Evolutionary conservation across 1,140 invertebrate genomes (phyloP), one percentile per base, ranked within the genome.

Genomic region (Ruditapes philippinarum): DNA sequence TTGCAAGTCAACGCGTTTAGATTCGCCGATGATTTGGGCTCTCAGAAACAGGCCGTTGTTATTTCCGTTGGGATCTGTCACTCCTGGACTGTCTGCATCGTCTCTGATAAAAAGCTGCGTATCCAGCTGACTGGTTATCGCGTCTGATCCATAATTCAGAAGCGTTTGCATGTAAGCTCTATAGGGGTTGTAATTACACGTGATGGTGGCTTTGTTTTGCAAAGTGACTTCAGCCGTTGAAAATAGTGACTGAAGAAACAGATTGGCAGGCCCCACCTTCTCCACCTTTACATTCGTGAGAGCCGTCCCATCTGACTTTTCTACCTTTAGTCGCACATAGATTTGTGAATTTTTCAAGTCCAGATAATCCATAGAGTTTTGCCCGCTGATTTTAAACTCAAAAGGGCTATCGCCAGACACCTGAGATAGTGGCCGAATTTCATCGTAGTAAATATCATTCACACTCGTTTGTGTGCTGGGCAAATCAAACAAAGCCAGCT

Each of bases 401-500:
- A 86, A 85, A 1, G 90, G 90, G 49, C 73, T 60, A 74, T 86
- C 68, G 4, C 65, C 87, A 19, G 82, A 70, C 12, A 89, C 31
- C 49, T 91, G 81, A 0, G 87, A 89, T 28, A 85, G 79, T 9
- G 90, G 74, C 76, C 81, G 42, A 31, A 81, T 65, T 81, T 91
- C 90, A 60, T 86, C 65, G 62, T 65, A 87, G 40, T 78, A 88
- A 14, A 90, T 49, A 28, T 83, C 76, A 22, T 80, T 68, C 11
- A 90, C 79, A 1, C 45, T 83, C 7, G 81, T 84, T 49, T 90
- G 85, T 54, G 85, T 88, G 19, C 76, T 78, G 17, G 89, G 79
- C 19, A 90, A 19, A 51, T 51, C 25, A 68, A 90, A 90, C 14
- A 88, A 42, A 49, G 33, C 40, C 40, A 90, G 78, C 36, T 87